Percentiles rank a stretch among this genome's conserved stretches.
Evolutionary conservation across 2,113 vertebrate species (phyloP).

Genomic region (Amblyopsis rosae): DNA sequence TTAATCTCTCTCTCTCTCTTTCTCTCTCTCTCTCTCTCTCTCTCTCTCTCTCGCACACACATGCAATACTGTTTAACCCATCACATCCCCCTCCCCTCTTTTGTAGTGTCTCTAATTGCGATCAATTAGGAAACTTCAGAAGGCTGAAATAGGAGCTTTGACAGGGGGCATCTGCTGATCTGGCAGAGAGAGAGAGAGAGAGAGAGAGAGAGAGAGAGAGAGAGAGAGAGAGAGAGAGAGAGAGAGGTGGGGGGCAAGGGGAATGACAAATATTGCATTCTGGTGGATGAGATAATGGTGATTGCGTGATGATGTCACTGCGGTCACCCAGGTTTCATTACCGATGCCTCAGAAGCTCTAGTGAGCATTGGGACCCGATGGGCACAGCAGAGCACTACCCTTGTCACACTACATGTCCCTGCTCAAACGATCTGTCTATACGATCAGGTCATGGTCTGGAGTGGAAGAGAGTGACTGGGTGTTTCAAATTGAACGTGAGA

Average conservation of each 20-base stretch:
- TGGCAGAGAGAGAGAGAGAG: constrained; percentile 35
- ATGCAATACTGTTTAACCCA: background rate
- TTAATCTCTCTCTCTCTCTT: constrained; percentile 18
- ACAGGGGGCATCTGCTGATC: constrained; percentile 73
- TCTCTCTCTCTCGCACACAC: constrained; percentile 10
- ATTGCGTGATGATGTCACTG: constrained; percentile 65
- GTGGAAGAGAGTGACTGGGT: no score
- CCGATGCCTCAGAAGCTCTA: constrained; percentile 62
- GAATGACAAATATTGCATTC: constrained; percentile 41
- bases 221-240: constrained; percentile 5
- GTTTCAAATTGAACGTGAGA: no score
- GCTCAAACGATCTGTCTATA: no score
- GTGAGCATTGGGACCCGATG: constrained; percentile 8
- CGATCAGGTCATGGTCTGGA: no score
- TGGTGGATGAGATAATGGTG: constrained; percentile 69
- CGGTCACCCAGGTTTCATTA: constrained; percentile 52
- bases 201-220: background rate
- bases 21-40: constrained; percentile 1
- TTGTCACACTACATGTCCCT: no score
- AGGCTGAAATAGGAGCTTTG: constrained; percentile 76
- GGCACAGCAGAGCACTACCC: constrained; percentile 32
- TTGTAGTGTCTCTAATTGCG: constrained; percentile 70
- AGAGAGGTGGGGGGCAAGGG: constrained; percentile 12
- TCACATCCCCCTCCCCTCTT: constrained; percentile 18
- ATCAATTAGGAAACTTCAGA: constrained; percentile 79